phyloP scores from a whole-genome alignment of 2,888 invertebrate species.

The Sesia apiformis region DNA sequence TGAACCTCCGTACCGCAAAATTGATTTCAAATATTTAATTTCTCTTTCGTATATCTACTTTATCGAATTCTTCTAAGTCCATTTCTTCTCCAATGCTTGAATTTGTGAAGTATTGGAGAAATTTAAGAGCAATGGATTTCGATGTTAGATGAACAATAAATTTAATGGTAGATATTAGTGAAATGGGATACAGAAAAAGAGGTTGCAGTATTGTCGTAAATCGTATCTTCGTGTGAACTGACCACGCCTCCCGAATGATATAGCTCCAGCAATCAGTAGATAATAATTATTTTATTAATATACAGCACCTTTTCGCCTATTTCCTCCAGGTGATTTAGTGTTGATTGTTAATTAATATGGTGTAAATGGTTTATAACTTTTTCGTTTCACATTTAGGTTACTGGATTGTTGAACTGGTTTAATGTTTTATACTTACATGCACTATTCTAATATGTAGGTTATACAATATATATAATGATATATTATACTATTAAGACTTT shows the following conservation, averaged over 20 bases:
- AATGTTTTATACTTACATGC: background rate
- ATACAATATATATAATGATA: too few species aligned
- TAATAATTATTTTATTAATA: constrained; percentile 66
- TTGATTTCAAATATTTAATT: background rate
- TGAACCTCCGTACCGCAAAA: constrained; percentile 8
- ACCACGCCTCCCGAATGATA: constrained; percentile 51
- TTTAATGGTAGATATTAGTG: background rate
- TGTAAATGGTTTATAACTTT: constrained; percentile 24
- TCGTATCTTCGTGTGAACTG: constrained; percentile 52
- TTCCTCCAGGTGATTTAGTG: constrained; percentile 45
- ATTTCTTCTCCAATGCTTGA: background rate
- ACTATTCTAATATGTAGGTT: too few species aligned
- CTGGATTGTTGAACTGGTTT: background rate
- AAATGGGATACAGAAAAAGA: background rate
- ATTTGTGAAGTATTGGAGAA: background rate
- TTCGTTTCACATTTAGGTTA: background rate
- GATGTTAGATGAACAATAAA: background rate
- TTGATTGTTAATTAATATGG: constrained; percentile 40
- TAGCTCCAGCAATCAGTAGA: constrained; percentile 43
- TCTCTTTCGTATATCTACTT: background rate
- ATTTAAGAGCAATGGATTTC: background rate
- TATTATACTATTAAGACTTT: too few species aligned
- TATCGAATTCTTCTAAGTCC: background rate
- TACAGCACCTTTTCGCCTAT: constrained; percentile 52
- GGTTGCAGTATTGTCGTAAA: constrained; percentile 37